Base-by-base conservation (phyloP, 37 sponge, comb jelly and placozoan species). In the Tethya wilhelma region DNA sequence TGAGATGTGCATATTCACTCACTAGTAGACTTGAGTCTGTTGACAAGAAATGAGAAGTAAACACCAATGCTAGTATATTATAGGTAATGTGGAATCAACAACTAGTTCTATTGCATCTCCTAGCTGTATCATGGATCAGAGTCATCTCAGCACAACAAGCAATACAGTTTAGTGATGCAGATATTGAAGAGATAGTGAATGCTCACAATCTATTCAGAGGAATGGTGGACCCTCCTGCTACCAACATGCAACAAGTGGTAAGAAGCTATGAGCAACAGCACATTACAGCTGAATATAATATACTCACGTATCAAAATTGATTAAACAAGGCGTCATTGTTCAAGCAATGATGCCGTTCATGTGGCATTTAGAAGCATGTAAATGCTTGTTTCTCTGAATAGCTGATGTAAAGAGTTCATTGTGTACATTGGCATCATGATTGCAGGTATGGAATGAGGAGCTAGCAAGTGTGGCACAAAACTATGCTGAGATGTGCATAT, bases 201-300 rank as follows among this genome's bases (percentile, higher is more conserved):
- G 64, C 64, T 38, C 89, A 88, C 71, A 88, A 88, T 57, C 28
- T 31, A 17, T 63, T 66, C 40, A 56, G 89, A 41, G 42, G 78
- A 26, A 75, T 38, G 14, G 89, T 88, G 29, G 77, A 81, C 9
- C 89, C 89, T 25, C 33, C 72, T 42, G 89, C 89, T n/a, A 64
- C 78, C 42, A 82, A 88, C 89, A 88, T 88, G 83, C 49, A 77
- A 40, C 60, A 49, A 59, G 42, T 88, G 78, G 89, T 87, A 42
- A 42, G 82, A 67, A 39, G 19, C 7, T 23, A 36, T 37, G 17
- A 25, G 26, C 14, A 49, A 14, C 53, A 49, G 53, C 14, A 49
- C 14, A 49, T 14, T 14, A 49, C 14, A 49, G 53, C 53, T 49
- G 53, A 9, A 49, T 9, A 9, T 49, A 49, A 14, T 14, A 49